A percentile compares a stretch with the other conserved stretches of the same genome.
phyloP scores from a whole-genome alignment of 2,797 vertebrate species.

The Erpetoichthys calabaricus region DNA sequence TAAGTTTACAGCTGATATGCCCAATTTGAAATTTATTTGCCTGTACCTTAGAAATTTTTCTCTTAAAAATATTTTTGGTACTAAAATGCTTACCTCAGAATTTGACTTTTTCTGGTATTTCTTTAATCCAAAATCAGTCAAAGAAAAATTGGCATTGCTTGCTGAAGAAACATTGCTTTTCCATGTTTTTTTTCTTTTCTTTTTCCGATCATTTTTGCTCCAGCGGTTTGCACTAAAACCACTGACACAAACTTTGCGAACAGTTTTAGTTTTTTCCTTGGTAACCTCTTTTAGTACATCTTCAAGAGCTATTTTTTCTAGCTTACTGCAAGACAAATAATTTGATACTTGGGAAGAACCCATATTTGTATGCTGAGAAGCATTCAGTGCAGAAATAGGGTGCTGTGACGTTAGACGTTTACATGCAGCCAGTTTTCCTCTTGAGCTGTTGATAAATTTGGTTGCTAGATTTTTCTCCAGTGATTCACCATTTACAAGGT shows the following conservation, averaged over 20 bases:
- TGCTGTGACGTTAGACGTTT: not conserved
- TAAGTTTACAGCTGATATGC: no score
- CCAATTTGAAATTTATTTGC: no score
- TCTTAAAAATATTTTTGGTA: not conserved
- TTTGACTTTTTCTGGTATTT: not conserved
- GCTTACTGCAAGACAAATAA: not conserved
- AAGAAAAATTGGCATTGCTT: slow-evolving; percentile 5
- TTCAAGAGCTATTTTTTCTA: slow-evolving; percentile 3
- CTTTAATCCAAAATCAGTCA: slow-evolving; percentile 2
- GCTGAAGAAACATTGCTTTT: not conserved
- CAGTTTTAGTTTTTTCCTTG: slow-evolving; percentile 24
- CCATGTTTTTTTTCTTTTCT: slow-evolving; percentile 1
- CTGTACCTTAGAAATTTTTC: no score
- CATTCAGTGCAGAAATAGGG: not conserved
- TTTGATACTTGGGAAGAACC: not conserved
- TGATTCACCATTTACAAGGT: no score
- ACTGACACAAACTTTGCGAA: slow-evolving; percentile 48
- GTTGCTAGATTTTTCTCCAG: no score
- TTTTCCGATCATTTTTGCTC: slow-evolving; percentile 28
- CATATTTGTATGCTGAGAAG: not conserved
- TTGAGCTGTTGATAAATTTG: not conserved
- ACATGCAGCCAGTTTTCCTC: not conserved
- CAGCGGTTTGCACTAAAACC: slow-evolving; percentile 50
- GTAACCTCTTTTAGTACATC: slow-evolving; percentile 12
- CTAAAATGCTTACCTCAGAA: slow-evolving; percentile 5